Evolutionary conservation across 2,113 vertebrate species (phyloP).

Genomic region (Microcebus lehilahytsara): DNA sequence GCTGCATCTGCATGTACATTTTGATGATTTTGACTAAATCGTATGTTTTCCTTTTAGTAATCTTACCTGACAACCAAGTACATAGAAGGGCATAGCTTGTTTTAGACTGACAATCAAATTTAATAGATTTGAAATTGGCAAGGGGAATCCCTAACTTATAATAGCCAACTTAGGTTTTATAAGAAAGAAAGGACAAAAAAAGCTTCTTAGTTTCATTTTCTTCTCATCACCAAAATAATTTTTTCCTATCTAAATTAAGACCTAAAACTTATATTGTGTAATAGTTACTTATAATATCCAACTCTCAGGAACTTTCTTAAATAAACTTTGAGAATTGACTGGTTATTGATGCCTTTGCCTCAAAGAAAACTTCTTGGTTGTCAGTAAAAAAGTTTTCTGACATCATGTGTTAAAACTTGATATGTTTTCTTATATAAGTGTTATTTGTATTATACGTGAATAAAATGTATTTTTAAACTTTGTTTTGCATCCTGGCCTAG

Average conservation of each 20-base stretch:
- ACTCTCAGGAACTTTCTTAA: not conserved
- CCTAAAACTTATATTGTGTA: not conserved
- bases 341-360: not conserved
- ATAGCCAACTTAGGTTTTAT: not conserved
- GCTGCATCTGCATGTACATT: not conserved
- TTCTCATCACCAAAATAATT: constrained; percentile 10
- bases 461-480: constrained; percentile 7
- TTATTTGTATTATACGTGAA: not conserved
- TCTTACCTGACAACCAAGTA: not conserved
- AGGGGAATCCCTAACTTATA: not conserved
- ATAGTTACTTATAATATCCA: not conserved
- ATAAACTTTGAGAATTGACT: not conserved
- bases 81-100: not conserved
- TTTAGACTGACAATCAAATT: not conserved
- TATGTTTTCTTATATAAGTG: not conserved
- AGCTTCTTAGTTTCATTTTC: constrained; percentile 21
- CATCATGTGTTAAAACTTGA: not conserved
- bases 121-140: constrained; percentile 36
- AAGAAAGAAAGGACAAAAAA: not conserved
- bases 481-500: not conserved
- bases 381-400: not conserved
- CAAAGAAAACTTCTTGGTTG: constrained; percentile 21
- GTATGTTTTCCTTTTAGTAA: not conserved
- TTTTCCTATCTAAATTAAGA: not conserved
- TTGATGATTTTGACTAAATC: constrained; percentile 8